Percentiles rank a stretch among this genome's conserved stretches.
Evolutionary conservation across 2,113 vertebrate genomes (phyloP).

Genomic region (Pungitius pungitius): DNA sequence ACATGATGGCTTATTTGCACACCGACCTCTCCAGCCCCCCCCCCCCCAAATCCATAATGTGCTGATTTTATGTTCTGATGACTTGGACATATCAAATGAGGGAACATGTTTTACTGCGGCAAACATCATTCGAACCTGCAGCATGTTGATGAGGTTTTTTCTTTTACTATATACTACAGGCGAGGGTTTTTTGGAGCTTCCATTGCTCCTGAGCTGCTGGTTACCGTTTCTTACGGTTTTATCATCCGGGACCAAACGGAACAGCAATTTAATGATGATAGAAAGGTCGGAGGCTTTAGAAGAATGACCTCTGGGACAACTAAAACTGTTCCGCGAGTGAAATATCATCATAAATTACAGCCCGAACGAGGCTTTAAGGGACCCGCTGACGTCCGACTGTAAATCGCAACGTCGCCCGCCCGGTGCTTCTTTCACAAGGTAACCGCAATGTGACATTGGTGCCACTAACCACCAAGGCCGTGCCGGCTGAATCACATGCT

Average conservation of each 20-base stretch:
- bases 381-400: conserved; percentile 27
- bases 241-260: conserved; percentile 59
- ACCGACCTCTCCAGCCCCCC: conserved; percentile 72
- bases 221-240: conserved; percentile 36
- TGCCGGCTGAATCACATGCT: conserved; percentile 28
- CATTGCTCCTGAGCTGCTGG: conserved; percentile 21
- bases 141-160: conserved; percentile 15
- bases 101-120: conserved; percentile 38
- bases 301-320: conserved; percentile 26
- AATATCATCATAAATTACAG: not conserved
- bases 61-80: conserved; percentile 61
- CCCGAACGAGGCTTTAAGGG: conserved; percentile 9
- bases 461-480: conserved; percentile 35
- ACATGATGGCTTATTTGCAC: conserved; percentile 81
- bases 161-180: conserved; percentile 48
- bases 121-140: conserved; percentile 37
- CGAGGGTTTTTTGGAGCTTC: conserved; percentile 37
- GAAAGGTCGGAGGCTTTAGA: conserved; percentile 10
- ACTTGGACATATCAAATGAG: conserved; percentile 64
- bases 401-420: conserved; percentile 34
- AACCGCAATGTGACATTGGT: conserved; percentile 40
- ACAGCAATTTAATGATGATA: conserved; percentile 10
- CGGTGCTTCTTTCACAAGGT: conserved; percentile 54
- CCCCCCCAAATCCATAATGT: conserved; percentile 53
- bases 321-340: conserved; percentile 10